These are phyloP conservation scores for Crotalus tigris DNA, from an alignment of 2,113 vertebrate genomes.

Conservation along the genomic window DNA sequence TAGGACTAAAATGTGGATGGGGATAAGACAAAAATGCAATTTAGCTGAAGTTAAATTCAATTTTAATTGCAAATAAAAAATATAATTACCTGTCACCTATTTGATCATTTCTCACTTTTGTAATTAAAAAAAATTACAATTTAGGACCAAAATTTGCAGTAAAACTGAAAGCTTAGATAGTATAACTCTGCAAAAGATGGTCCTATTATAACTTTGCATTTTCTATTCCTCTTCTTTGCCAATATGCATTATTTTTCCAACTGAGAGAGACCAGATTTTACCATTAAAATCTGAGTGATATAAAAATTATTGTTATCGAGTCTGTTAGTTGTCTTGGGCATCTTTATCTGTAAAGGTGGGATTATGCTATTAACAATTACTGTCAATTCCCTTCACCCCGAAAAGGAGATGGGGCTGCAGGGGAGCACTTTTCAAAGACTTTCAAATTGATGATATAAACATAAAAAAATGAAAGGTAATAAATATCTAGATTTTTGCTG, in stretches of 20 bases:
- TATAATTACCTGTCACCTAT: background rate
- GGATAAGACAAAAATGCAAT: background rate
- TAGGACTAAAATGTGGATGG: background rate
- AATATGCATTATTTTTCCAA: background rate
- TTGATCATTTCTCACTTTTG: background rate
- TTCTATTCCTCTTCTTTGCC: background rate
- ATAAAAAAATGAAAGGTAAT: conserved; percentile 8
- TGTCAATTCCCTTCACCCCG: background rate
- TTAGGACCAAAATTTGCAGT: background rate
- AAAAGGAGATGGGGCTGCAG: background rate
- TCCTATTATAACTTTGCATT: background rate
- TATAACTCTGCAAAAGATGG: background rate
- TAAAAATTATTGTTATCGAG: background rate
- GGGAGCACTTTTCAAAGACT: conserved; percentile 16
- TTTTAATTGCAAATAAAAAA: background rate
- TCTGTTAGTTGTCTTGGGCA: background rate
- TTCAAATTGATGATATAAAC: conserved; percentile 19
- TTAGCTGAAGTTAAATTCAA: background rate
- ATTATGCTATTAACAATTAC: background rate
- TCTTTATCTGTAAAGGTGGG: no score
- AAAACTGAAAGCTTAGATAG: background rate
- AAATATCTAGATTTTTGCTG: conserved; percentile 26
- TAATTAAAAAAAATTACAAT: background rate
- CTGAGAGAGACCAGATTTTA: background rate
- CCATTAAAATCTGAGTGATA: background rate